Evolutionary conservation across 1,140 invertebrate species (phyloP).

Genomic region (Drosophila santomea): DNA sequence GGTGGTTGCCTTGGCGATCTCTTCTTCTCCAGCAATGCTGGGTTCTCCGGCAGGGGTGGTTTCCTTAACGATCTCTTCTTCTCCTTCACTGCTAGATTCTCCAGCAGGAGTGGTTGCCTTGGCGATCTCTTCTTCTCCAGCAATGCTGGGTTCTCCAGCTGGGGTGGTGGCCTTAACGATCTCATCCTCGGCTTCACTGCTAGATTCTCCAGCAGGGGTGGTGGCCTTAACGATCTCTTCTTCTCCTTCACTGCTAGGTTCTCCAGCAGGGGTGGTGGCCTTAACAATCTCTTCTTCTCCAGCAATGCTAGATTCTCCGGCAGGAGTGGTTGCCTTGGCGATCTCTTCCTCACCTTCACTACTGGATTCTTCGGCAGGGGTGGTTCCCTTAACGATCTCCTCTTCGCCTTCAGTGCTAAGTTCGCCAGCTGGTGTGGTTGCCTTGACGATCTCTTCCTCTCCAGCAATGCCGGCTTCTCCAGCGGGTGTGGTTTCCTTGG

Average conservation of each 20-base stretch:
- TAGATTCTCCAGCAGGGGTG: constrained; percentile 13
- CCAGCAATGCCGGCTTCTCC: constrained; percentile 12
- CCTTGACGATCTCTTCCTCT: background rate
- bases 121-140: background rate
- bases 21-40: background rate
- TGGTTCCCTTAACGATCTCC: constrained; percentile 17
- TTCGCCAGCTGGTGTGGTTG: constrained; percentile 5
- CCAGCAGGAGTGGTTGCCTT: constrained; percentile 21
- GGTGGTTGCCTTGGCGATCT: constrained; percentile 6
- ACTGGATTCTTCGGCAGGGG: constrained; percentile 11
- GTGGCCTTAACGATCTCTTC: too few species aligned
- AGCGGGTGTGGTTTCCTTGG: constrained; percentile 21
- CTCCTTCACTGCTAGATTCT: background rate
- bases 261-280: constrained; percentile 16
- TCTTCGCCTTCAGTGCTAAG: constrained; percentile 6
- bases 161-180: constrained; percentile 16
- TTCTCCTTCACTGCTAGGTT: too few species aligned
- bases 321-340: constrained; percentile 14
- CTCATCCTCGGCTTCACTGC: background rate
- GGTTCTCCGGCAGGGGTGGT: constrained; percentile 15
- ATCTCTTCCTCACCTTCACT: constrained; percentile 5
- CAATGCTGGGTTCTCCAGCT: constrained; percentile 1
- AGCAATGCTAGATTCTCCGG: constrained; percentile 6
- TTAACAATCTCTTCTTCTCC: constrained; percentile 3
- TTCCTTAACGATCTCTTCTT: constrained; percentile 7